Conservation (phyloP, 1,140 invertebrate genomes). For the Maconellicoccus hirsutus region DNA sequence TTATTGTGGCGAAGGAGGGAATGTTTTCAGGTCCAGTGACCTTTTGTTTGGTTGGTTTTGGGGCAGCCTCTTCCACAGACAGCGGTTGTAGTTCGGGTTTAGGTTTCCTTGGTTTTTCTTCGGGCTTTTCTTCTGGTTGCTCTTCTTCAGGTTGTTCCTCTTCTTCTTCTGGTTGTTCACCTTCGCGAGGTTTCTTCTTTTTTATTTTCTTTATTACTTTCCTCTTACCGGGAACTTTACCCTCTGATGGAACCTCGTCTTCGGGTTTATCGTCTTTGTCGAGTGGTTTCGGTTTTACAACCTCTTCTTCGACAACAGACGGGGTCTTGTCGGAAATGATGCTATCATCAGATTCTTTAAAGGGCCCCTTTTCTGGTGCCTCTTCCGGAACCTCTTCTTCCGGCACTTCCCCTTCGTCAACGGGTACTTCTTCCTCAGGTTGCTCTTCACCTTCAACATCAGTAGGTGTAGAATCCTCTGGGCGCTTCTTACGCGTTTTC, state of each 20-base stretch:
- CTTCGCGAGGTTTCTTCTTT: slow-evolving; percentile 25
- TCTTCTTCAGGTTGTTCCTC: slow-evolving; percentile 3
- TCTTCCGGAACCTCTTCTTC: neutral
- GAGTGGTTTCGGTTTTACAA: neutral
- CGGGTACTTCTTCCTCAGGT: slow-evolving; percentile 26
- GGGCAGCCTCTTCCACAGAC: slow-evolving; percentile 35
- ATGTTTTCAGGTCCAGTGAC: slow-evolving; percentile 38
- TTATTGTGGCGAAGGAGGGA: slow-evolving; percentile 46
- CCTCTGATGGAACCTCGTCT: slow-evolving; percentile 24
- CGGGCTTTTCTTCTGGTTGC: neutral
- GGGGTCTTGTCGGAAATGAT: too few species aligned
- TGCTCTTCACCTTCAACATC: slow-evolving; percentile 35
- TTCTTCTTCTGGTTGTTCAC: slow-evolving; percentile 25
- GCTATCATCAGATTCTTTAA: neutral
- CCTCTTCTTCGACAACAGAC: neutral
- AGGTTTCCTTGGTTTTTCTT: slow-evolving; percentile 22
- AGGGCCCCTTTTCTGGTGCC: neutral
- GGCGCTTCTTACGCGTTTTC: slow-evolving; percentile 25
- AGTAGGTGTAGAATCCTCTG: slow-evolving; percentile 36
- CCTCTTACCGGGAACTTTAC: slow-evolving; percentile 18
- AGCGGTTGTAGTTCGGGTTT: slow-evolving; percentile 23
- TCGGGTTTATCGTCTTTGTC: slow-evolving; percentile 1
- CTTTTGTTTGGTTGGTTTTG: slow-evolving; percentile 37
- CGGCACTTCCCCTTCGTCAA: neutral
- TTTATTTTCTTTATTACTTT: slow-evolving; percentile 24